Conservation (phyloP, 2,113 vertebrate species). For the Pygoscelis adeliae region DNA sequence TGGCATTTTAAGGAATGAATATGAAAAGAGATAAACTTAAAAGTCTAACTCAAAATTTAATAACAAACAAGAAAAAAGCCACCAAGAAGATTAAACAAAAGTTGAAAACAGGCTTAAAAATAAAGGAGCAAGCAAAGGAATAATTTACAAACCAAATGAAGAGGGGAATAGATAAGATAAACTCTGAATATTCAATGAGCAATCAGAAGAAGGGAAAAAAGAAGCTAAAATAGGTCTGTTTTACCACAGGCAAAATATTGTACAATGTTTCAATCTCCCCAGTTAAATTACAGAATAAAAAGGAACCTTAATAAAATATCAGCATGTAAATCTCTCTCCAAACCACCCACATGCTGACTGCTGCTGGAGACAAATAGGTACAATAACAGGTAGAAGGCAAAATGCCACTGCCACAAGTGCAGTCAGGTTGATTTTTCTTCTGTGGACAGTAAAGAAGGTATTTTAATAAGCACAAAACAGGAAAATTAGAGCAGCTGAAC, state of each 20-base stretch:
- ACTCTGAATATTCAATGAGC: conserved; percentile 57
- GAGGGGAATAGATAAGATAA: conserved; percentile 50
- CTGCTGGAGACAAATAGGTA: conserved; percentile 6
- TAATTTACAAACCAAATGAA: conserved; percentile 70
- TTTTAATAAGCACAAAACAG: neutral
- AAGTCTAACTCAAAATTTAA: conserved; percentile 4
- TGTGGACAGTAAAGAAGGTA: neutral
- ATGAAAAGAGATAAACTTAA: neutral
- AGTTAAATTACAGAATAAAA: conserved; percentile 44
- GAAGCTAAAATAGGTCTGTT: conserved; percentile 13
- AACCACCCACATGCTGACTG: conserved; percentile 47
- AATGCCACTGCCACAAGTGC: neutral
- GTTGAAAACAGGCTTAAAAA: conserved; percentile 52
- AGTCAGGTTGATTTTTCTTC: neutral
- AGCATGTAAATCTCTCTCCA: conserved; percentile 19
- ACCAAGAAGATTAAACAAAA: conserved; percentile 48
- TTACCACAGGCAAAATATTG: conserved; percentile 58
- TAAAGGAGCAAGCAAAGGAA: conserved; percentile 42
- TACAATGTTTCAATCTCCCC: conserved; percentile 6
- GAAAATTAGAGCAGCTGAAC: conserved; percentile 3
- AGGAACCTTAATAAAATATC: conserved; percentile 25
- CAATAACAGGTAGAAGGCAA: conserved; percentile 13
- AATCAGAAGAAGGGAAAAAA: neutral
- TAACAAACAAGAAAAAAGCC: neutral
- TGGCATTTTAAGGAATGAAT: neutral